Evolutionary conservation across 2,888 invertebrate genomes (phyloP), one percentile per base, ranked within the genome.

Genomic region (Nebria salina): DNA sequence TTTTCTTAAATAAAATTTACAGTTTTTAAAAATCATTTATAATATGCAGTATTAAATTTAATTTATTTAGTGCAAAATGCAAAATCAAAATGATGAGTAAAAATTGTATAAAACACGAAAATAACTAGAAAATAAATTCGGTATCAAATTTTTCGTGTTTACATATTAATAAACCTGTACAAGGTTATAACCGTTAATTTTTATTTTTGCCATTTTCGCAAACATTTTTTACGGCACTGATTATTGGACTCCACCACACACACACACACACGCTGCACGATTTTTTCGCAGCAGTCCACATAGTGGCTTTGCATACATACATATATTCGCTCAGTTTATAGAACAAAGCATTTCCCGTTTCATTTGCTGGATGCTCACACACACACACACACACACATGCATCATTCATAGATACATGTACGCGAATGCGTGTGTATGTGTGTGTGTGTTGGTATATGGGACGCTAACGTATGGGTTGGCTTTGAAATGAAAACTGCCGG

Each of bases 401-500:
- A 75, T 26, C 43, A 20, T n/a, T 34, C 11, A 73, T 73, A 5
- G 20, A 73, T 41, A 73, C 26, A 73, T 73, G 26, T 41, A 73
- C 13, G 26, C 13, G 25, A 25, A 34, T 41, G 42, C 75, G 20
- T 20, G 20, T 34, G 34, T 34, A 1, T 34, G 34, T 34, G 34
- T 34, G 34, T 34, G 5, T 34, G 20, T 34, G 5, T 2, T 34
- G 5, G 34, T 34, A 34, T 34, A 34, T 34, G 34, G 34, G 34
- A 75, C 80, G 80, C 20, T 80, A 70, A 75, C 68, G 75, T 80
- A 79, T 75, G 72, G 75, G n/a, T 26, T 34, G 9, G 81, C 76
- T 85, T 86, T 85, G 83, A 86, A 86, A 87, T 87, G 86, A 87
- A 86, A 87, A 87, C 86, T 86, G 86, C 85, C 86, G 86, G 86